Evolutionary conservation across 2,113 vertebrate genomes (phyloP).

Genomic region (Rhea pennata): DNA sequence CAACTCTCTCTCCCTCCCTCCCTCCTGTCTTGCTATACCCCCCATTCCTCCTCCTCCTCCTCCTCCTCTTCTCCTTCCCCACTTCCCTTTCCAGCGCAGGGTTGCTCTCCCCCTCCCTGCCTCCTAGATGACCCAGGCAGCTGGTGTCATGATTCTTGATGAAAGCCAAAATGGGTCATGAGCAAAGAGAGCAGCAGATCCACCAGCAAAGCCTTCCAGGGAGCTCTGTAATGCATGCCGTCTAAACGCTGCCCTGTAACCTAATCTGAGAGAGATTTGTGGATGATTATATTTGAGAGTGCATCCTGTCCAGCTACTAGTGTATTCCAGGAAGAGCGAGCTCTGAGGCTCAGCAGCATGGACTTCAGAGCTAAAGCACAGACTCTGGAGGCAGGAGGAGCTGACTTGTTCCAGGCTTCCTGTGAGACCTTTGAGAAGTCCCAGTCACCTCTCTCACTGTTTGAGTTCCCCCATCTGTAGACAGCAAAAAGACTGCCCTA

Average conservation of each 20-base stretch:
- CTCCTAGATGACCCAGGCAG: conserved; percentile 65
- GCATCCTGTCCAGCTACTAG: conserved; percentile 59
- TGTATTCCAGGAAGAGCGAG: conserved; percentile 44
- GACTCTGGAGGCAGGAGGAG: conserved; percentile 15
- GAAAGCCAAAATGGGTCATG: conserved; percentile 68
- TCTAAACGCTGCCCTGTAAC: conserved; percentile 37
- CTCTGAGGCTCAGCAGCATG: background rate
- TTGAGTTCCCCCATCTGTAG: background rate
- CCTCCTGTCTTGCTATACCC: background rate
- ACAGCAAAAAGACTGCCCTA: background rate
- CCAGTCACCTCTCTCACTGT: background rate
- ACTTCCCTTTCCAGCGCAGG: conserved; percentile 3
- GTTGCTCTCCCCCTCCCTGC: conserved; percentile 49
- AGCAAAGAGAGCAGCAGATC: conserved; percentile 28
- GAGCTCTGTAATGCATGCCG: conserved; percentile 18
- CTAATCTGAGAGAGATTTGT: conserved; percentile 56
- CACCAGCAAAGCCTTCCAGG: conserved; percentile 51
- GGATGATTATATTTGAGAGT: conserved; percentile 31
- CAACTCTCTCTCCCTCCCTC: background rate
- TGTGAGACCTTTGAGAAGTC: background rate
- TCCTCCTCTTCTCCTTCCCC: background rate
- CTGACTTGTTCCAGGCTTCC: conserved; percentile 40
- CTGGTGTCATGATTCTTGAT: conserved; percentile 65
- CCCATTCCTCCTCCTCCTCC: background rate
- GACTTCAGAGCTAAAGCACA: background rate